phyloP scores from a whole-genome alignment of 2,888 invertebrate genomes.

The Eilema sororculum region DNA sequence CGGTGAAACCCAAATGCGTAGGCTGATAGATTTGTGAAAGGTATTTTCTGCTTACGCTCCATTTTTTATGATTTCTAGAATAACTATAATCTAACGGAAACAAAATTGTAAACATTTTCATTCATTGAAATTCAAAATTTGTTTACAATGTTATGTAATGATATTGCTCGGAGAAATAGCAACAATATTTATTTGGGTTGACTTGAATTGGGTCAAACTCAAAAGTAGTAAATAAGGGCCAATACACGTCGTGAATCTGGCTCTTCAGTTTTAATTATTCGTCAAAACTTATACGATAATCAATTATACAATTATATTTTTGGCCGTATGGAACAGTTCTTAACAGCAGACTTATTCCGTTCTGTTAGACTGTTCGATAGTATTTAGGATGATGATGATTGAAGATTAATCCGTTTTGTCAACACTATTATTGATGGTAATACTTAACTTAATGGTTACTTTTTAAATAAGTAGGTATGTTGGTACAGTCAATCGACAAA shows the following conservation, averaged over 20 bases:
- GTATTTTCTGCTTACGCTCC: conserved; percentile 31
- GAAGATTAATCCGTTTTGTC: no score
- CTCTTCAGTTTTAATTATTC: background rate
- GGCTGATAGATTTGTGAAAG: conserved; percentile 39
- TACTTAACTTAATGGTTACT: no score
- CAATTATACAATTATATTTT: background rate
- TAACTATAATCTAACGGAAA: conserved; percentile 37
- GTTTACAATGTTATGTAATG: background rate
- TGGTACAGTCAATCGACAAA: no score
- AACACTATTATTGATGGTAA: no score
- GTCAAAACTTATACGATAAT: background rate
- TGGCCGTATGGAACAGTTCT: background rate
- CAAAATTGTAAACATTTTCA: conserved; percentile 42
- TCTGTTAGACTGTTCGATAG: no score
- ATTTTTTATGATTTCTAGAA: conserved; percentile 35
- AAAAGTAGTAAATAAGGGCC: background rate
- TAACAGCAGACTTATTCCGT: no score
- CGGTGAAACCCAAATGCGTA: conserved; percentile 38
- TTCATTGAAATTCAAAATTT: conserved; percentile 31
- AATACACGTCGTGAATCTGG: no score
- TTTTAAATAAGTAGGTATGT: no score
- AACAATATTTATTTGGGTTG: background rate
- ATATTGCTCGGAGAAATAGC: background rate
- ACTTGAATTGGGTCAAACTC: background rate
- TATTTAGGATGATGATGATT: no score